A percentile compares a stretch with the other conserved stretches of the same genome.
These are phyloP conservation scores for Norana najaformis DNA, from an alignment of 2,888 invertebrate species.

Conservation along the genomic window DNA sequence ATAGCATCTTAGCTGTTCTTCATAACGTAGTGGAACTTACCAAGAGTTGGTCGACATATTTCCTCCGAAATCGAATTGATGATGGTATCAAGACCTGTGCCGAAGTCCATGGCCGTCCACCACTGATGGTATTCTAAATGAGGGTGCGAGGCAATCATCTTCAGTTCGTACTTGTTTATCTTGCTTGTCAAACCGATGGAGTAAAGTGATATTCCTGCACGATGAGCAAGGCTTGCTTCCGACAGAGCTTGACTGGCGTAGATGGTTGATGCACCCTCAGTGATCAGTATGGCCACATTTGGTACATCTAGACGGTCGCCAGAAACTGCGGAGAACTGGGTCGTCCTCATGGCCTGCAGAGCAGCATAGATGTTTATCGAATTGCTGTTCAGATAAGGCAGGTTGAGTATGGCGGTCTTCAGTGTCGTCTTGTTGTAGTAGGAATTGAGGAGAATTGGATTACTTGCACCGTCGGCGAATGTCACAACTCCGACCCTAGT, in stretches of 20 bases:
- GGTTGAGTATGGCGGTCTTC: slow-evolving; percentile 29
- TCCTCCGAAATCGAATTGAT: slow-evolving; percentile 7
- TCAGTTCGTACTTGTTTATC: neutral
- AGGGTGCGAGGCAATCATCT: slow-evolving; percentile 30
- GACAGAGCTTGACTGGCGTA: slow-evolving; percentile 2
- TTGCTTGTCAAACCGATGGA: slow-evolving; percentile 18
- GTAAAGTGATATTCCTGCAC: neutral
- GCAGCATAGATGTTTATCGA: slow-evolving; percentile 10
- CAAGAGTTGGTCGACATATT: slow-evolving; percentile 20
- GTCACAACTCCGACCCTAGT: slow-evolving; percentile 30
- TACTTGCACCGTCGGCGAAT: slow-evolving; percentile 25
- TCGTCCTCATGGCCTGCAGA: slow-evolving; percentile 10
- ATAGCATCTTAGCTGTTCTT: neutral
- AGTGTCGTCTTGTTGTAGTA: slow-evolving; percentile 21
- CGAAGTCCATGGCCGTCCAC: slow-evolving; percentile 23
- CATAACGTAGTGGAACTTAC: neutral
- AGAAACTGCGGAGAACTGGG: slow-evolving; percentile 26
- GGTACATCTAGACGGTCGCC: slow-evolving; percentile 34
- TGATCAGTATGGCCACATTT: slow-evolving; percentile 32
- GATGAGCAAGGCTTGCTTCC: slow-evolving; percentile 1
- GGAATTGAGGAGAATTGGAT: slow-evolving; percentile 17
- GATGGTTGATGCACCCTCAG: slow-evolving; percentile 22
- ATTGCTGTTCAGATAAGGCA: neutral
- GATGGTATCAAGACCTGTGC: neutral
- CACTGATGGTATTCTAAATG: slow-evolving; percentile 28